Evolutionary conservation across 2,888 invertebrate genomes (phyloP).

Genomic region (Tipula lateralis): DNA sequence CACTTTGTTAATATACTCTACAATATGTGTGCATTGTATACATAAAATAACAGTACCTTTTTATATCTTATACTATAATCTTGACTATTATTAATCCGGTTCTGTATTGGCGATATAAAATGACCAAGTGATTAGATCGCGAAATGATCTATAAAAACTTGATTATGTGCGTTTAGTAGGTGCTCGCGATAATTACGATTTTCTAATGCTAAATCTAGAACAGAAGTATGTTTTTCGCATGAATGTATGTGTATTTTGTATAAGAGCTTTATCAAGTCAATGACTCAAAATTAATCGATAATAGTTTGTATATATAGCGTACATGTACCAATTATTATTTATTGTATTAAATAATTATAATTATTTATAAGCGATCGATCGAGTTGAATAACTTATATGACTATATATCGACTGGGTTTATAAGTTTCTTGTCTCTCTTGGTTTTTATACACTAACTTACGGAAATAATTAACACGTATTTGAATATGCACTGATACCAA

Average conservation of each 20-base stretch:
- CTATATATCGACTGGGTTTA: not conserved
- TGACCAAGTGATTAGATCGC: not conserved
- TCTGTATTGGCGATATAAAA: not conserved
- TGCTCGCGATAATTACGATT: not conserved
- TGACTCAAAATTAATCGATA: not conserved
- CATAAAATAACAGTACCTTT: not conserved
- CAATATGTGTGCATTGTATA: not conserved
- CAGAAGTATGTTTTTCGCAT: not conserved
- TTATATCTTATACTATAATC: not conserved
- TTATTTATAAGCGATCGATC: not conserved
- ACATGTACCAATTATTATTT: not conserved
- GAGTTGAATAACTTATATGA: not conserved
- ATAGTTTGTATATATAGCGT: not conserved
- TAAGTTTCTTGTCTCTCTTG: not conserved
- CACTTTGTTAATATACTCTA: not conserved
- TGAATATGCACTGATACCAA: not conserved
- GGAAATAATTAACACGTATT: not conserved
- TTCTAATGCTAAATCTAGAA: not conserved
- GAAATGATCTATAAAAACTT: not conserved
- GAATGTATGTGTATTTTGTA: not conserved
- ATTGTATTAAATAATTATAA: not conserved
- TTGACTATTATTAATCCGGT: not conserved
- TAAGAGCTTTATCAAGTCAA: too few relatives aligned
- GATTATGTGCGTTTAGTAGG: not conserved
- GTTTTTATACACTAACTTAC: not conserved